Percentiles rank a stretch among this genome's conserved stretches.
phyloP scores from a whole-genome alignment of 2,113 vertebrate genomes.

The Ochotona princeps region DNA sequence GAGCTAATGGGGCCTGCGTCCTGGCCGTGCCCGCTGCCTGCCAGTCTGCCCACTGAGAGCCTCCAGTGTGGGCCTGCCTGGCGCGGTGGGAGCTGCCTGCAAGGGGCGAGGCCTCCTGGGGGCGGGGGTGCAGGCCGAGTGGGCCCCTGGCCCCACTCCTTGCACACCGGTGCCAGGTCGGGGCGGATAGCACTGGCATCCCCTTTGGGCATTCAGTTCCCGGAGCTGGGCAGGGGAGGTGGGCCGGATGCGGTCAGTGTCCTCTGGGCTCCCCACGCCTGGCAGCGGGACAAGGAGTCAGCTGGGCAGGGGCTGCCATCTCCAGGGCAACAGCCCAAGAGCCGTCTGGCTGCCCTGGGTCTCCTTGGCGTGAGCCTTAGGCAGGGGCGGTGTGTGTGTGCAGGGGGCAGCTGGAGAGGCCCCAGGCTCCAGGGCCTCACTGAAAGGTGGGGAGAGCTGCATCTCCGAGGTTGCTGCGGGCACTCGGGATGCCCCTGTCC shows the following conservation, averaged over 20 bases:
- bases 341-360: constrained; percentile 12
- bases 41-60: neutral
- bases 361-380: neutral
- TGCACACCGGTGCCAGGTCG: too few species aligned
- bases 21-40: neutral
- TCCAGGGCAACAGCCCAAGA: constrained; percentile 22
- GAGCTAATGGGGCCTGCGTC: neutral
- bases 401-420: neutral
- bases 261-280: neutral
- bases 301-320: neutral
- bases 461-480: neutral
- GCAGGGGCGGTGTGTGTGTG: neutral
- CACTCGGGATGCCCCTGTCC: too few species aligned
- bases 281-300: neutral
- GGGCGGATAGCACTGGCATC: too few species aligned
- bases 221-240: too few species aligned
- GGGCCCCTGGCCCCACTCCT: too few species aligned
- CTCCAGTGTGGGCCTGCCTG: neutral
- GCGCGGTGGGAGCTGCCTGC: neutral
- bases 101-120: neutral
- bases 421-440: too few species aligned
- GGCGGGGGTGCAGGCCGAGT: too few species aligned
- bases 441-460: neutral
- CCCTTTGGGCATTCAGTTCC: too few species aligned
- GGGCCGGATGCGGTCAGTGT: too few species aligned